Conservation (phyloP, 2,797 vertebrate genomes). For the Champsocephalus esox region DNA sequence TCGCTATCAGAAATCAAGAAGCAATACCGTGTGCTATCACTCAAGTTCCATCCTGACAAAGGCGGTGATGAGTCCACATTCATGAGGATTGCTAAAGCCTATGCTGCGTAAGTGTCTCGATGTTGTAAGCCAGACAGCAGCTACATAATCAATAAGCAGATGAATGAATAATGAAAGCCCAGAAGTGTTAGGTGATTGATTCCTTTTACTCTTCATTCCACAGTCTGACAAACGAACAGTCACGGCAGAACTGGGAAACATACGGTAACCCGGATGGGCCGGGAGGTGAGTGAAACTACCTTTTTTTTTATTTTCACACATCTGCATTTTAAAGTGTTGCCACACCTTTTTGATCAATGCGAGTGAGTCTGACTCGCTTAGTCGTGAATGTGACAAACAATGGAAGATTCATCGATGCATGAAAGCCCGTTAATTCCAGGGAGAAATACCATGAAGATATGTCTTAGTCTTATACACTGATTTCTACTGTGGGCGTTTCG, state of each 20-base stretch:
- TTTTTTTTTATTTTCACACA: not conserved
- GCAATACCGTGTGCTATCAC: constrained; percentile 93
- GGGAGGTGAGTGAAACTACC: constrained; percentile 85
- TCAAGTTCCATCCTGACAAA: constrained; percentile 97
- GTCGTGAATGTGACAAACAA: not conserved
- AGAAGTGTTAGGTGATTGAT: not conserved
- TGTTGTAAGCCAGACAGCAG: not conserved
- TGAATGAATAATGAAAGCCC: not conserved
- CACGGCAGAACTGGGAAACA: constrained; percentile 92
- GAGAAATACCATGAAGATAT: not conserved
- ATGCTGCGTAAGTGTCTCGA: constrained; percentile 91
- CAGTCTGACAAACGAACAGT: constrained; percentile 97
- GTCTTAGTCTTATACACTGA: not conserved
- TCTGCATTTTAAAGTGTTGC: not conserved
- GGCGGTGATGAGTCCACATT: constrained; percentile 96
- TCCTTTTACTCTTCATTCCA: not conserved
- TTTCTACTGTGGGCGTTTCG: not conserved
- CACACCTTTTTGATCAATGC: not conserved
- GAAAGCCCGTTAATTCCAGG: constrained; percentile 3
- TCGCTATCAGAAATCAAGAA: constrained; percentile 95
- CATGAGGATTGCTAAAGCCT: constrained; percentile 98
- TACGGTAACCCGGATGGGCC: constrained; percentile 98
- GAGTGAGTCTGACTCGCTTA: constrained; percentile 20
- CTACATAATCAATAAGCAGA: not conserved
- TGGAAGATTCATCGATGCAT: constrained; percentile 10